Base-by-base conservation (phyloP, 1,140 invertebrate species). In the Megalopta genalis region DNA sequence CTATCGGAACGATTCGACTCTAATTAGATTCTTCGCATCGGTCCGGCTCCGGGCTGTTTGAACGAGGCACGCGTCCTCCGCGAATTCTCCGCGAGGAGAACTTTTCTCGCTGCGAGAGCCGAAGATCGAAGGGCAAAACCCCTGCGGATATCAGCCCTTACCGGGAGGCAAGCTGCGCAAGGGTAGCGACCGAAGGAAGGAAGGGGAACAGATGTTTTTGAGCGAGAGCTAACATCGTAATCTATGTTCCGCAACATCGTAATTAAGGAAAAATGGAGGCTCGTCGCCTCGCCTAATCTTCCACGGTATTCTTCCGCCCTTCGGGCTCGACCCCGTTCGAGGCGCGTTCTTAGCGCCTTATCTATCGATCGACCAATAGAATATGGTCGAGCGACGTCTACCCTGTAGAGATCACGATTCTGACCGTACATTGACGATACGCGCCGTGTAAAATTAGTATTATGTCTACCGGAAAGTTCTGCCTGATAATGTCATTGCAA, bases 121-220 rank as follows among this genome's bases (percentile, higher is more conserved):
- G 83, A 87, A 85, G 87, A 86, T 87, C 86, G 84, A 88, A 89
- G 87, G 86, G 90, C 72, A 87, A 79, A 82, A 86, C 86, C 88
- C 89, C 89, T 89, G 82, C 86, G 86, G 86, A 90, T 83, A 86
- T 90, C 87, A 86, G 86, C 87, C 87, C 87, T 86, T 86, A 84
- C 80, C 83, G 80, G 85, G 82, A 46, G 66, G 65, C 78, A 80
- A 86, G 81, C 74, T 70, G 77, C 76, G 66, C 59, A 80, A 86
- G 86, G 87, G 89, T 90, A 87, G 86, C 88, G 85, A 87, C 84
- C 83, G 67, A 71, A 77, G 80, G 88, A 87, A 86, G 82, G 82
- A 80, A 88, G 88, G 90, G 90, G 87, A 93, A 90, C 92, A 93
- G 92, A 93, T 93, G 92, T 93, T 93, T 92, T 91, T 92, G 92